Conservation (phyloP, 2,113 vertebrate genomes). For the Syngnathoides biaculeatus region DNA sequence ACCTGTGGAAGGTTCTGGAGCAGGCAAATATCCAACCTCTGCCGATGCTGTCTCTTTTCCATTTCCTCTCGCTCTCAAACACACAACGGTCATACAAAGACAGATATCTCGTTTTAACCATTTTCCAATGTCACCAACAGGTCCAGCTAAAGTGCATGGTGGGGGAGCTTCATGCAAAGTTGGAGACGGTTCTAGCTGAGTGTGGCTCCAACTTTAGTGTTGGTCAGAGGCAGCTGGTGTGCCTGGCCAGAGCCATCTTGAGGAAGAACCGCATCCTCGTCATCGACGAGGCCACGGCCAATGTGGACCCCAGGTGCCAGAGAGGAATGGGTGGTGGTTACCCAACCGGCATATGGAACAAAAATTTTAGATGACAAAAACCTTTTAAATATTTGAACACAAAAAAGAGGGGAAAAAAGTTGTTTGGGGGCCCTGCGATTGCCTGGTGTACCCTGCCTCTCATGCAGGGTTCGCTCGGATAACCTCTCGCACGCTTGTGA, state of each 20-base stretch:
- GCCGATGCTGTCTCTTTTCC: too few species aligned
- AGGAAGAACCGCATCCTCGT: constrained; percentile 91
- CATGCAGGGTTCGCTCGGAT: too few species aligned
- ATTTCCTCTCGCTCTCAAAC: background rate
- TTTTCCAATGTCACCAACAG: constrained; percentile 50
- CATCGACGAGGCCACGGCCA: constrained; percentile 95
- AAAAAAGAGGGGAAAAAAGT: too few species aligned
- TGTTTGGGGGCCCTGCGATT: too few species aligned
- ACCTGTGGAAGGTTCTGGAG: constrained; percentile 85
- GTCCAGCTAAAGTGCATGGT: constrained; percentile 88
- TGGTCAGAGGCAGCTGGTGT: constrained; percentile 93
- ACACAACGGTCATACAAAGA: background rate
- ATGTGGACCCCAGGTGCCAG: constrained; percentile 82
- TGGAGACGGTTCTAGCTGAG: constrained; percentile 90
- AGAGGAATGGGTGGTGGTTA: background rate
- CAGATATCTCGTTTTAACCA: background rate
- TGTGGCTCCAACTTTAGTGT: constrained; percentile 95
- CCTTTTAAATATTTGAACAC: background rate
- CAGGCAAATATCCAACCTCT: constrained; percentile 65
- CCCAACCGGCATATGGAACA: background rate
- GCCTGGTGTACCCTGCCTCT: too few species aligned
- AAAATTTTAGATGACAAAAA: background rate
- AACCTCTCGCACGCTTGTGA: too few species aligned
- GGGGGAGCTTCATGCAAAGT: constrained; percentile 85
- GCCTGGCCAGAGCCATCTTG: constrained; percentile 89